Evolutionary conservation across 2,797 vertebrate genomes (phyloP), one percentile per base, ranked within the genome.

Genomic region (Xenentodon cancila): DNA sequence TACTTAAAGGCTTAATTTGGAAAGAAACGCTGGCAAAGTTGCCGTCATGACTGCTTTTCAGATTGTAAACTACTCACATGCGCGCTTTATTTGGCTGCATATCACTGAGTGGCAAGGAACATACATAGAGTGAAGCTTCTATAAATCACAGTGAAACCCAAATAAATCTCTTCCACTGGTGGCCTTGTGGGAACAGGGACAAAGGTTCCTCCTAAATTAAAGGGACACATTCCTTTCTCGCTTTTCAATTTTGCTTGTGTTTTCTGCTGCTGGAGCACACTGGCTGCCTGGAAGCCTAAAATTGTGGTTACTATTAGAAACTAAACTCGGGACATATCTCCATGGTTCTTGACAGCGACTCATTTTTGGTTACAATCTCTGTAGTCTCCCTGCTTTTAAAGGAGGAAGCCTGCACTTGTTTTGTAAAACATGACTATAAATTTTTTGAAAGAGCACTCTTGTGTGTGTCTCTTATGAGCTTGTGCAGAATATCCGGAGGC

Each of bases 111-210:
- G 61, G 66, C 66, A 47, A 48, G 55, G 64, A 72, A 74, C 64
- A 78, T 61, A 51, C 58, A 46, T 63, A 61, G 64, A 65, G 42
- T 40, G 61, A 71, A 59, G 68, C 65, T 34, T 64, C 75, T 57
- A 87, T 90, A 86, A 87, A 90, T 91, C 85, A 82, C 57, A 47
- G 67, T 59, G 55, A 75, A 87, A 73, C 61, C 81, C 79, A 86
- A 71, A 86, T 50, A 78, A 63, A 63, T 61, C 77, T 82, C 54
- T 64, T 79, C 70, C 72, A 57, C 68, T 64, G 51, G 75, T 81
- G 71, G 80, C 79, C 76, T 77, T 64, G 66, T 51, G 50, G 66
- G 69, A 84, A 79, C 68, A 81, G 54, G 55, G 69, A 77, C 76
- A 82, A 55, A 84, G 75, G 77, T 62, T 67, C 56, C 68, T 84